Percentiles rank a stretch among this genome's conserved stretches.
Conservation (phyloP, 2,113 vertebrate species). For the Seriola rivoliana region DNA sequence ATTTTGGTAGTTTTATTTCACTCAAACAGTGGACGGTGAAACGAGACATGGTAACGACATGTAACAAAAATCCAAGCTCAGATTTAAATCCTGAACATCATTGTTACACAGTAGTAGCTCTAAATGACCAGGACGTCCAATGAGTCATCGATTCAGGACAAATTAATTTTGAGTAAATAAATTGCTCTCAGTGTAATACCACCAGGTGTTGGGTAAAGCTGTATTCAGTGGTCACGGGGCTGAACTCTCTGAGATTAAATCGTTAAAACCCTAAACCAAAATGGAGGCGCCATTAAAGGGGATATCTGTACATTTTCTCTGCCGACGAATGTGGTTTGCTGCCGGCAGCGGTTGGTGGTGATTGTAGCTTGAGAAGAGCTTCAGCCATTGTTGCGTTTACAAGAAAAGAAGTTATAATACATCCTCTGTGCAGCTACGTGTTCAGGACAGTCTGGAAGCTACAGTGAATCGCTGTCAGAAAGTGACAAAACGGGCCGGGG, state of each 20-base stretch:
- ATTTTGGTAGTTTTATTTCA: not conserved
- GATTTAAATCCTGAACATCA: constrained; percentile 19
- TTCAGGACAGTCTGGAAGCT: too few relatives aligned
- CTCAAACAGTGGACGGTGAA: constrained; percentile 2
- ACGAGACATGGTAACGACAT: constrained; percentile 2
- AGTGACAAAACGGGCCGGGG: too few relatives aligned
- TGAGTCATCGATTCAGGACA: not conserved
- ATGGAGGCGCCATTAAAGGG: not conserved
- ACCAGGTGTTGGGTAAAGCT: not conserved
- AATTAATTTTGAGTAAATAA: not conserved
- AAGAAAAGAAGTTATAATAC: too few relatives aligned
- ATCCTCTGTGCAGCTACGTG: too few relatives aligned
- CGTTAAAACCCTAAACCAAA: not conserved
- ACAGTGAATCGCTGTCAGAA: too few relatives aligned
- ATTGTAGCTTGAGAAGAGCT: too few relatives aligned
- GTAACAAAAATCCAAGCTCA: constrained; percentile 12
- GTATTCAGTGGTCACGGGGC: not conserved
- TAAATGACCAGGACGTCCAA: not conserved
- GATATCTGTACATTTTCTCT: too few relatives aligned
- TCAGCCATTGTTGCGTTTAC: too few relatives aligned
- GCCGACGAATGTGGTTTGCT: too few relatives aligned
- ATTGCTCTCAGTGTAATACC: not conserved
- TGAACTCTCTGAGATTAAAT: not conserved
- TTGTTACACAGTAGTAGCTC: not conserved
- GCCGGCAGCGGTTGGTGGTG: too few relatives aligned